Base-by-base conservation (phyloP, 1,140 invertebrate genomes). In the Wasmannia auropunctata region DNA sequence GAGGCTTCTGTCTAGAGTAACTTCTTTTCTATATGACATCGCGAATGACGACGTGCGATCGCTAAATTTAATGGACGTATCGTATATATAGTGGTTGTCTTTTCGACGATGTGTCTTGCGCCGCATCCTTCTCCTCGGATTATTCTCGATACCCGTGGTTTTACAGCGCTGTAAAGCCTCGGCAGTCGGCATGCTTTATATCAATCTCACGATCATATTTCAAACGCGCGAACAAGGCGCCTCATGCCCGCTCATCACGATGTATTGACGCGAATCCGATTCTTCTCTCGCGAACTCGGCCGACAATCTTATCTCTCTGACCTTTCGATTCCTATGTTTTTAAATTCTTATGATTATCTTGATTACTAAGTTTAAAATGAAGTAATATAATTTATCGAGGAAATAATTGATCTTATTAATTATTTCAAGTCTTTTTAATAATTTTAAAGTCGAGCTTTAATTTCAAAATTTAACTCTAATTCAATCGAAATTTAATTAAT, bases 201-300 rank as follows among this genome's bases (percentile, higher is more conserved):
- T 91, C 90, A 86, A 85, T 76, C 58, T 76, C 31, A 86, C 91
- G 86, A 90, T 90, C 91, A 90, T 91, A 91, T 91, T 90, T 91
- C 88, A 91, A 91, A 91, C 56, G 56, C 56, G 74, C 16, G 88
- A 76, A 86, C 56, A 89, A 87, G 51, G 31, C 74, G 86, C 62
- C 37, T 85, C 54, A 60, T 84, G 58, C 65, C 56, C 46, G n/a
- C 22, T 49, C 40, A 34, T 85, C 31, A 54, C 70, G 69, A 76
- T 86, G 22, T 46, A 67, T 67, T 5, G 1, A 74, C 58, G 77
- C 19, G 16, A 60, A 51, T 88, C 40, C 28, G 58, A 77, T 63
- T 49, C n/a, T 65, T 3, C n/a, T 67, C 5, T 49, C 4, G 22
- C 22, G 22, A 65, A 51, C 11, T 49, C n/a, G 40, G 67, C 4